Evolutionary conservation across 1,140 invertebrate genomes (phyloP).

Genomic region (Drosophila prosaltans): DNA sequence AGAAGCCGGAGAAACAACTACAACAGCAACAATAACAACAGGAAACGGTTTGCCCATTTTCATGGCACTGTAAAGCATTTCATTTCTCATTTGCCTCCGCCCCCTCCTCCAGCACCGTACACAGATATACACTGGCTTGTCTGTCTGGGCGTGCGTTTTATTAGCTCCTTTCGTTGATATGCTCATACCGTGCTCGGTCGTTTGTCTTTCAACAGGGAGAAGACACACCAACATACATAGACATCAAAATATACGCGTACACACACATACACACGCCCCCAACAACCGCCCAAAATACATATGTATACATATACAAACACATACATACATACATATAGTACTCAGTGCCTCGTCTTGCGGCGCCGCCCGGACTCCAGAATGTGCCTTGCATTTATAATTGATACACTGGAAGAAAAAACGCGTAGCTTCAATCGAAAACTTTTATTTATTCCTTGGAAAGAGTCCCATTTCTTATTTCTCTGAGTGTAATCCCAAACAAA

Average conservation of each 20-base stretch:
- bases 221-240: constrained; percentile 36
- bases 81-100: constrained; percentile 57
- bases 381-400: constrained; percentile 73
- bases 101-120: background rate
- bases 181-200: constrained; percentile 75
- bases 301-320: background rate
- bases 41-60: constrained; percentile 80
- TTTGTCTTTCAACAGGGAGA: constrained; percentile 69
- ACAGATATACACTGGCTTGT: constrained; percentile 13
- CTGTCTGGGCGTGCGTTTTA: constrained; percentile 71
- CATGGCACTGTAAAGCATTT: constrained; percentile 71
- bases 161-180: constrained; percentile 81
- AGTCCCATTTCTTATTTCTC: constrained; percentile 14
- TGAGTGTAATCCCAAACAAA: constrained; percentile 5
- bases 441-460: no score
- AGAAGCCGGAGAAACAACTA: constrained; percentile 42
- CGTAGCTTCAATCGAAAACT: background rate
- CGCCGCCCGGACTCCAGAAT: constrained; percentile 60
- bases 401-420: constrained; percentile 44
- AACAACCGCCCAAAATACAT: constrained; percentile 4
- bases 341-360: constrained; percentile 49
- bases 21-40: constrained; percentile 66
- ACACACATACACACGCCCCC: constrained; percentile 27
- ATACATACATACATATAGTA: constrained; percentile 23
- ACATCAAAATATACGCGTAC: constrained; percentile 30